Evolutionary conservation across 2,888 invertebrate species (phyloP), one percentile per base, ranked within the genome.

Genomic region (Calameuta pallipes): DNA sequence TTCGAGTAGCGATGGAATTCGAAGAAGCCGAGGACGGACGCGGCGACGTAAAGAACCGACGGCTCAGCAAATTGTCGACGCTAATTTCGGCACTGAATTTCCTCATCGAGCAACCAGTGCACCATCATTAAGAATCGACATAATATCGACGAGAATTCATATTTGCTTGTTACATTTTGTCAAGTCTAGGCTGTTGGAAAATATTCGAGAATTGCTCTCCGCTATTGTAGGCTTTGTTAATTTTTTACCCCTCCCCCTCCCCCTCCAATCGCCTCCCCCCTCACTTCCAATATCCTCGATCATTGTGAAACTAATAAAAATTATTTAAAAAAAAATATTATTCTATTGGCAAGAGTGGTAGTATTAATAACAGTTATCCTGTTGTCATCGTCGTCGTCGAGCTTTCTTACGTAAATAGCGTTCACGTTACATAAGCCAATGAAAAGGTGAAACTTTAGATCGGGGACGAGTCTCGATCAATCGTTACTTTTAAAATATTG

Each of bases 391-490:
- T 41, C 15, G 41, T 15, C 41, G 41, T 56, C 31, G 33, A 30
- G 71, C 71, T 34, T 71, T 15, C 71, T 71, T 71, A 71, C 71
- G 71, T 34, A 71, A 71, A 71, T 31, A 71, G 3, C 71, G 71
- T 34, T 31, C 71, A 15, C 12, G 31, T 71, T 71, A 71, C 71
- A 33, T 71, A 71, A 71, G 71, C 71, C 31, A 13, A 33, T 34
- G 71, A 71, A 71, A 30, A 71, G 71, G 71, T 71, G 31, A 30
- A 15, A 71, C 71, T 71, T 71, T 30, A 31, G 31, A 33, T 34
- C 13, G 12, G 12, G 13, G 71, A 13, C 71, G 30, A 56, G 23
- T 56, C 41, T 56, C 9, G 9, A 56, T 56, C 41, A 56, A 56
- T 56, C 15, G 41, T 23, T 56, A 23, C 15, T 56, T 56, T 23